Evolutionary conservation across 2,113 vertebrate genomes (phyloP).

Genomic region (Stigmatopora nigra): DNA sequence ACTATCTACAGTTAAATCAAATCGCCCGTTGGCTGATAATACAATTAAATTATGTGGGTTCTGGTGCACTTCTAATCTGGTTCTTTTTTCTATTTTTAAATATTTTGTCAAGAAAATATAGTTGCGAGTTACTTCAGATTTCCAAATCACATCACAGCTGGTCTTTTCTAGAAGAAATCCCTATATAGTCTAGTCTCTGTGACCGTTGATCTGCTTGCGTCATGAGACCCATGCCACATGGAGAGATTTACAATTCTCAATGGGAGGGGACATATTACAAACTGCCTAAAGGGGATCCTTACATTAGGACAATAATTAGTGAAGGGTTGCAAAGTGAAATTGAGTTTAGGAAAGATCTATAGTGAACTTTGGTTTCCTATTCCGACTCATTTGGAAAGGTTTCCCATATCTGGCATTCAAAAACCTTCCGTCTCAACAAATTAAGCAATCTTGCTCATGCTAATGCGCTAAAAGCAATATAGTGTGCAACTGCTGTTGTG

Average conservation of each 20-base stretch:
- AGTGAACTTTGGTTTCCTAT: background rate
- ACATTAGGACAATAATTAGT: background rate
- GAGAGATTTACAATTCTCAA: background rate
- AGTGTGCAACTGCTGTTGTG: background rate
- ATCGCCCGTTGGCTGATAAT: too few species aligned
- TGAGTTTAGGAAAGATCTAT: slow-evolving; percentile 1
- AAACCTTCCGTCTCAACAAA: slow-evolving; percentile 10
- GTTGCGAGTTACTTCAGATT: slow-evolving; percentile 18
- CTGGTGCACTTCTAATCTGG: too few species aligned
- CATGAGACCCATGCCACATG: slow-evolving; percentile 24
- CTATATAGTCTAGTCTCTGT: slow-evolving; percentile 21
- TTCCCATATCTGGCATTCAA: slow-evolving; percentile 5
- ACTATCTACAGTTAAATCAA: too few species aligned
- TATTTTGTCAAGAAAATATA: slow-evolving; percentile 47
- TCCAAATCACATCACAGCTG: slow-evolving; percentile 26
- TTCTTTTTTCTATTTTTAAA: background rate
- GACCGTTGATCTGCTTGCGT: slow-evolving; percentile 31
- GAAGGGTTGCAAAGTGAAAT: slow-evolving; percentile 1
- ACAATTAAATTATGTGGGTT: too few species aligned
- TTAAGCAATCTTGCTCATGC: slow-evolving; percentile 19
- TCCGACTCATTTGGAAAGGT: slow-evolving; percentile 1
- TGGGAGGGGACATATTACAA: slow-evolving; percentile 8
- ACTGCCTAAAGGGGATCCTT: slow-evolving; percentile 1
- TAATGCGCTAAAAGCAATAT: slow-evolving; percentile 34
- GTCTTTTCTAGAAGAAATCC: slow-evolving; percentile 21